These are phyloP conservation scores for Heliconius hewitsoni DNA, from an alignment of 1,140 invertebrate genomes.

Conservation along the genomic window DNA sequence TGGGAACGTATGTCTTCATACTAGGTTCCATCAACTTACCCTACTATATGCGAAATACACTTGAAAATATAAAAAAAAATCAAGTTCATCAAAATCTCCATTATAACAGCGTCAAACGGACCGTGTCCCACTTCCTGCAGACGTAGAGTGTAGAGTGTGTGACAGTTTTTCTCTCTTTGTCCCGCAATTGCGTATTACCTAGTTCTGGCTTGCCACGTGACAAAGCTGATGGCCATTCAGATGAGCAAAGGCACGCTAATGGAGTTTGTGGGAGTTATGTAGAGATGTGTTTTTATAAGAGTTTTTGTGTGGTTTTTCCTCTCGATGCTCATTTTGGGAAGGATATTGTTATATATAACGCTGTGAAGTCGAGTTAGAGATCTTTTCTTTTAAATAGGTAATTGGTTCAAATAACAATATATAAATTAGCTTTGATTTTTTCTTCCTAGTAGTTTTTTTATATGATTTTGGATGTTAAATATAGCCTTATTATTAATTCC, in stretches of 20 bases:
- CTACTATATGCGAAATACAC: background rate
- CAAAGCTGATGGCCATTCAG: conserved; percentile 30
- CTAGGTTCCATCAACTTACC: background rate
- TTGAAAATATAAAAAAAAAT: background rate
- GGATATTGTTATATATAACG: too few relatives aligned
- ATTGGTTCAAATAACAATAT: too few relatives aligned
- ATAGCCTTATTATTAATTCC: too few relatives aligned
- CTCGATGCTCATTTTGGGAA: too few relatives aligned
- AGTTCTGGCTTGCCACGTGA: conserved; percentile 31
- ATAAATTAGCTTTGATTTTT: too few relatives aligned
- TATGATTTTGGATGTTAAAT: too few relatives aligned
- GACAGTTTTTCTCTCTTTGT: conserved; percentile 35
- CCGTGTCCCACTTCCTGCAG: conserved; percentile 34
- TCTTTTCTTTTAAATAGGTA: too few relatives aligned
- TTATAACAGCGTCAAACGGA: conserved; percentile 29
- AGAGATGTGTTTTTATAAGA: background rate
- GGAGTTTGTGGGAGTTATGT: background rate
- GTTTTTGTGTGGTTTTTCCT: conserved; percentile 12
- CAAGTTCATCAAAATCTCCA: conserved; percentile 19
- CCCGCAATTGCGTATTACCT: conserved; percentile 36
- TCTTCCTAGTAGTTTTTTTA: too few relatives aligned
- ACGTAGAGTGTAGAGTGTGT: conserved; percentile 10
- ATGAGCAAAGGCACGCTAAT: conserved; percentile 14
- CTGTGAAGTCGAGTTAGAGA: too few relatives aligned
- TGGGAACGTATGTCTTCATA: too few relatives aligned